Evolutionary conservation across 1,140 invertebrate species (phyloP), one percentile per base, ranked within the genome.

Genomic region (Condylostylus longicornis): DNA sequence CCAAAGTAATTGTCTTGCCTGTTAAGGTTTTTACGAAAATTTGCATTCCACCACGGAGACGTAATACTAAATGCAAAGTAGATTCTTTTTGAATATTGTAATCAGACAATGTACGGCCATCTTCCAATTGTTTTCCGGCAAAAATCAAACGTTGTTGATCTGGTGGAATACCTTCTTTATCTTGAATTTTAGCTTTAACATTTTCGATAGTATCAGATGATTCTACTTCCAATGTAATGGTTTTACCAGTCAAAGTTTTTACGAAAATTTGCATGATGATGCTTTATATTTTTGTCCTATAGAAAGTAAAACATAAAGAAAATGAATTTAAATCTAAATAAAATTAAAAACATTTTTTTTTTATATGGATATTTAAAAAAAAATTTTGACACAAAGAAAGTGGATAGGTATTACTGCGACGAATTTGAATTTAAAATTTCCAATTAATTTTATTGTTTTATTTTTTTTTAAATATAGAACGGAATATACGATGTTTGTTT

Each of bases 21-120:
- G 77, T 81, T 13, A 47, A 25, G 2, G 43, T 47, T 31, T 47
- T 45, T 19, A 45, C 0, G 75, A 55, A 17, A 74, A 79, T 44
- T 77, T 79, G 0, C 73, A 96, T 93, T 71, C 82, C 77, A 73
- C 82, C 70, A 69, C 83, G 68, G 28, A 84, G 69, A 62, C 82
- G 71, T 5, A 85, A 65, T 9, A 89, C 84, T 50, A 90, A 69
- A 58, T 90, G 85, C 32, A 90, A 69, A 3, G 87, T 93, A 1
- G 86, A 90, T 62, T 93, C 87, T 58, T 83, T 85, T 53, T 85
- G 79, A 49, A 87, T 84, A 53, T 82, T 82, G 53, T 50, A 49
- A 13, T 51, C 48, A 4, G 75, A 77, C 0, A 83, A 55, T 3
- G 80, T 84, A 1, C 79, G 76, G 13, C 82, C 80, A 50, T 84